Percentiles rank a stretch among this genome's conserved stretches.
These are phyloP conservation scores for Lepidocolaptes lacrymiger DNA, from an alignment of 2,797 vertebrate genomes.

Conservation along the genomic window DNA sequence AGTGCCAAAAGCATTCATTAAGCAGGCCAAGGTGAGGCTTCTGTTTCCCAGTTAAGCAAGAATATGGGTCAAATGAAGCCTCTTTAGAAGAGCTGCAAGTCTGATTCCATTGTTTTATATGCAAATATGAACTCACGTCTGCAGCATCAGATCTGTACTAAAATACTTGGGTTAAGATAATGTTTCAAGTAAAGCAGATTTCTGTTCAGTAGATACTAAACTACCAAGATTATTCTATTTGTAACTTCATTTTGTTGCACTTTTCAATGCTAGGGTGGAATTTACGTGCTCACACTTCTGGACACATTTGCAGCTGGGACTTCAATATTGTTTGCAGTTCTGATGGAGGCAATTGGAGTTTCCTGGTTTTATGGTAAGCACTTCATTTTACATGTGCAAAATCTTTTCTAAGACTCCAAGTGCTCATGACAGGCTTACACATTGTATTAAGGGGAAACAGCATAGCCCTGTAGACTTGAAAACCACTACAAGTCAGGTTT, in stretches of 20 bases:
- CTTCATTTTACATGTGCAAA: neutral
- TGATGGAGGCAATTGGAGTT: conserved; percentile 96
- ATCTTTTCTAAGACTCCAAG: neutral
- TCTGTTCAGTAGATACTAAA: neutral
- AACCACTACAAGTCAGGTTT: neutral
- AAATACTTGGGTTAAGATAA: neutral
- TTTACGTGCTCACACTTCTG: conserved; percentile 93
- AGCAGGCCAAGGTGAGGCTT: neutral
- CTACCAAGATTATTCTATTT: neutral
- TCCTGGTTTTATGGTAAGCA: conserved; percentile 98
- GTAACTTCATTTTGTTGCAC: neutral
- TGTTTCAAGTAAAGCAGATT: neutral
- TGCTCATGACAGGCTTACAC: neutral
- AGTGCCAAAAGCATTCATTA: neutral
- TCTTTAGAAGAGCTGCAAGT: neutral
- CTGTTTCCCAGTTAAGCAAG: neutral
- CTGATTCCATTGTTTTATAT: neutral
- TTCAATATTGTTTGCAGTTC: conserved; percentile 93
- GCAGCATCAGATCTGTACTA: neutral
- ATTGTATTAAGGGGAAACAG: neutral
- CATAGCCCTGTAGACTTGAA: neutral
- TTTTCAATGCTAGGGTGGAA: conserved; percentile 85
- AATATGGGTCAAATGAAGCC: neutral
- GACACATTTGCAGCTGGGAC: conserved; percentile 97
- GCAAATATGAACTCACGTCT: neutral